Base-by-base conservation (phyloP, 2,888 invertebrate species). In the Tuberolachnus salignus region DNA sequence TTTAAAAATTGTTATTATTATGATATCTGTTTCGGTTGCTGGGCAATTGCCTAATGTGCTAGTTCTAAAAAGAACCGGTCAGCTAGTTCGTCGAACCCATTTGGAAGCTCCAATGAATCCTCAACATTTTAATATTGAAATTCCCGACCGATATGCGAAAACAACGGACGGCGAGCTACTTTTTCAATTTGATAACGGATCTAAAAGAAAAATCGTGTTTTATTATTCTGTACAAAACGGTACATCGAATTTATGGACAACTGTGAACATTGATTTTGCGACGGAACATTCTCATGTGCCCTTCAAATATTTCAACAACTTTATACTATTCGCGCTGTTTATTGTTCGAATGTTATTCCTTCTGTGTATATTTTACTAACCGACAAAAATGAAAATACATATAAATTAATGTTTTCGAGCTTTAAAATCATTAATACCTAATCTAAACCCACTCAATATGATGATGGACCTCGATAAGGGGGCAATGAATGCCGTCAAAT, bases 281-380 rank as follows among this genome's bases (percentile, higher is more conserved):
- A 53, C 10, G 53, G 53, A 19, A 19, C 53, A 19, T 53, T 59
- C 16, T 59, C 59, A 26, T 26, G 59, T 59, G 14, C 59, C 26
- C 59, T 16, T 59, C 26, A 59, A 59, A 59, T 59, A 59, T 59
- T 59, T 59, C 26, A n/a, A n/a, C 34, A 42, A 16, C 55, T 55
- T 55, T 55, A 55, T 55, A 55, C 55, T 55, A 55, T 55, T 55
- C 21, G 19, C 11, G 21, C 21, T 21, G 8, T 55, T 55, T 55
- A 21, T 21, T 55, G 19, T 21, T 21, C 55, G 21, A 55, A 13
- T 46, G 46, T 55, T 19, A 55, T 10, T 46, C 46, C 46, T 46
- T 46, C 46, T 46, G 46, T 46, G 10, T 46, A 46, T 46, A 13
- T 46, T 46, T 46, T 46, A 46, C 13, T 46, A 46, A 3, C 46